Evolutionary conservation across 2,888 invertebrate species (phyloP), one percentile per base, ranked within the genome.

Genomic region (Caradrina clavipalpis): DNA sequence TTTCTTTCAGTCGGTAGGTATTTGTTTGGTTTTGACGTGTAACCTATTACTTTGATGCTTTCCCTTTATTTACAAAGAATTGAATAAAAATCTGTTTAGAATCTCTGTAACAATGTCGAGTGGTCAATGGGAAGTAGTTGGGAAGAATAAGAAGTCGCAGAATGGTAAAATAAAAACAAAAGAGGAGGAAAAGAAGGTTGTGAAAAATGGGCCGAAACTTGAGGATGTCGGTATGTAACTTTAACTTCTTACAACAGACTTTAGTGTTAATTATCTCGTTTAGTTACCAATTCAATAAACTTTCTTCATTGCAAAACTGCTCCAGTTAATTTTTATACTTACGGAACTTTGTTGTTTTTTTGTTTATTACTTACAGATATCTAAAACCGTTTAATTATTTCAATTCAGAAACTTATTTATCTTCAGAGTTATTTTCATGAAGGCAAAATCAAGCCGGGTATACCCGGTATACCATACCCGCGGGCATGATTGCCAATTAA

Each of bases 91-190:
- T 83, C 79, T 80, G 57, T 61, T 73, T 63, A 80, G 78, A 87
- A 87, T 79, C 68, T 80, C 75, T 73, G 21, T 76, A 86, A 93
- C 77, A 82, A 96, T 96, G 95, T 95, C 95, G 80, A 94, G 90
- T 84, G 97, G 97, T 88, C 97, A 97, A 92, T 97, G 97, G 97
- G 97, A 97, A 97, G 96, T 97, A 82, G 97, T 97, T 70, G 96
- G 97, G 58, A 98, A 97, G 89, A 97, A 96, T 81, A 98, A 97
- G 89, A 96, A 96, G 87, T 91, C 94, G 54, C 95, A 97, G 94
- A 90, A 96, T 95, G 93, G 92, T 75, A 96, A 96, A 83, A 90
- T 94, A 54, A 95, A 95, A 90, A 90, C 69, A 71, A 96, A 96
- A 56, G 97, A 97, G 80, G 97, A 97, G 58, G 97, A 96, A 80